Percentiles rank a stretch among this genome's conserved stretches.
phyloP scores from a whole-genome alignment of 23 tunicate species.

The Clavelina lepadiformis region DNA sequence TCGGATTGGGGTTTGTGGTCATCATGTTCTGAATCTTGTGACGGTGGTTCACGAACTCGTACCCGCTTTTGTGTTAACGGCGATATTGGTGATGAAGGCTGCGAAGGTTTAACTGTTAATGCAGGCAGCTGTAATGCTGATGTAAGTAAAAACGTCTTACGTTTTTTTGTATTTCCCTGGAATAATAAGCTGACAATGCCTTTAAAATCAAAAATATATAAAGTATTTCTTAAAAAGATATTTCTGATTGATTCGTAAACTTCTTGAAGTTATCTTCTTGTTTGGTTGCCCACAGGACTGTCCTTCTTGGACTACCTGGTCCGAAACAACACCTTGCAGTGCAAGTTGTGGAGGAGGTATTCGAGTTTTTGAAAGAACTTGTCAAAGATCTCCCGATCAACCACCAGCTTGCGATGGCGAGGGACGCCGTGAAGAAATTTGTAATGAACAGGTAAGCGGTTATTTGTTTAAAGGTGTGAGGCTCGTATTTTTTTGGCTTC shows the following conservation, averaged over 20 bases:
- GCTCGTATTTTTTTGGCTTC: not conserved
- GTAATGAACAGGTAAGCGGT: constrained; percentile 50
- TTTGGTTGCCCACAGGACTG: constrained; percentile 42
- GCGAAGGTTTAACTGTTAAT: constrained; percentile 33
- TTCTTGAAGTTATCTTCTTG: no score
- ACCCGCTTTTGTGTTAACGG: constrained; percentile 71
- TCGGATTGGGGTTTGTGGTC: constrained; percentile 50
- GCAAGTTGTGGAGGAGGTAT: constrained; percentile 59
- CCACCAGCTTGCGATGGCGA: constrained; percentile 25
- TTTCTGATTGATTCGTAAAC: no score
- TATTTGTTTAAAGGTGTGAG: not conserved
- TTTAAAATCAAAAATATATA: no score
- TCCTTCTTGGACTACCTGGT: constrained; percentile 73
- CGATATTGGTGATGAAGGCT: constrained; percentile 47
- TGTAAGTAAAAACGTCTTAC: constrained; percentile 32
- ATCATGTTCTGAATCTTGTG: constrained; percentile 61
- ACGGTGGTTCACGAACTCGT: constrained; percentile 27
- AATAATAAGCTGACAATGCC: no score
- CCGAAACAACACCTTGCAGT: constrained; percentile 37
- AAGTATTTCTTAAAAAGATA: no score
- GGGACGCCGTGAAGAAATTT: constrained; percentile 55
- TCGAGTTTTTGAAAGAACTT: constrained; percentile 28
- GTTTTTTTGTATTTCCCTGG: no score
- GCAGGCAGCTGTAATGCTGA: constrained; percentile 26
- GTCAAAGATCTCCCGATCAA: constrained; percentile 29